Evolutionary conservation across 2,797 vertebrate genomes (phyloP).

Genomic region (Notoglanidium macrostoma): DNA sequence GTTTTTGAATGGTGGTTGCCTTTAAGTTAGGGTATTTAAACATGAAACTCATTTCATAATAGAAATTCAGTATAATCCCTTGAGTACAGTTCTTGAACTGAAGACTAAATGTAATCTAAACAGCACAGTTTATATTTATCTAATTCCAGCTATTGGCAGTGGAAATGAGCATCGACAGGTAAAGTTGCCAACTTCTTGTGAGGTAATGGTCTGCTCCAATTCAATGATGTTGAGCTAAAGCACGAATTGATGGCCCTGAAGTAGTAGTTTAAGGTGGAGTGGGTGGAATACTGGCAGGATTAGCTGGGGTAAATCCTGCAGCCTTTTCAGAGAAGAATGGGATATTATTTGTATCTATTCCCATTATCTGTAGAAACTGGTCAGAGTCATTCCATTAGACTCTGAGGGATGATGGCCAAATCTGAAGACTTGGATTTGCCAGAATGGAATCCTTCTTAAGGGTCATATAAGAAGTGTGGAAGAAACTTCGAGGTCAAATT

Average conservation of each 20-base stretch:
- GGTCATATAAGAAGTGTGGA: not conserved
- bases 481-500: not conserved
- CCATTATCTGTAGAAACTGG: not conserved
- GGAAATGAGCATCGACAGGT: not conserved
- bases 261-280: not conserved
- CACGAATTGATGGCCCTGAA: not conserved
- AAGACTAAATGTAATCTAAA: not conserved
- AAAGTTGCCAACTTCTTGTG: not conserved
- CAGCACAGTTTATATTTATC: not conserved
- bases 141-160: not conserved
- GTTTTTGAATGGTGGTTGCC: not conserved
- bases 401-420: not conserved
- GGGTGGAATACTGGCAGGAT: not conserved
- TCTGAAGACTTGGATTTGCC: not conserved
- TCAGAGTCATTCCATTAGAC: not conserved
- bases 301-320: not conserved
- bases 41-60: not conserved
- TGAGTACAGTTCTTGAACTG: not conserved
- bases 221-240: not conserved
- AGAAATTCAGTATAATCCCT: not conserved
- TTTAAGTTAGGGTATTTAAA: not conserved
- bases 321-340: not conserved
- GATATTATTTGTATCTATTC: not conserved
- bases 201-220: not conserved
- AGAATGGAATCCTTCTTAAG: conserved; percentile 49